Base-by-base conservation (phyloP, 2,888 invertebrate genomes). In the Brachypterus glaber region DNA sequence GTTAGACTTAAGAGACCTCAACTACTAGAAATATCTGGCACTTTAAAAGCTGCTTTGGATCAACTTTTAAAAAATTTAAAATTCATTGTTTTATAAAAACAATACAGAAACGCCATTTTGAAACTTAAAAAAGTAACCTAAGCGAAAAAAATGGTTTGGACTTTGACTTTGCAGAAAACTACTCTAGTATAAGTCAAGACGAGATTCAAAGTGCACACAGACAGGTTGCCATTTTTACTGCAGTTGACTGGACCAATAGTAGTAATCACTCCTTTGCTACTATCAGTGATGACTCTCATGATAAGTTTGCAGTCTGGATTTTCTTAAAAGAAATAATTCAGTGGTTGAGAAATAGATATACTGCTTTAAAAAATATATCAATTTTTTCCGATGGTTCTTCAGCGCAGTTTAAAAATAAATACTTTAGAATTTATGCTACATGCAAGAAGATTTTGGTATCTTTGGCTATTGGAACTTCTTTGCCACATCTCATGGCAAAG, bases 241-340 rank as follows among this genome's bases (percentile, higher is more conserved):
- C 21, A 21, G 21, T 21, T 21, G 21, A 5, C 21, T 21, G 21
- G 21, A 21, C 21, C 21, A 21, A 21, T 7, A 21, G 9, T 9
- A 21, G 5, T 7, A 5, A 21, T 9, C 21, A 21, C 21, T 21
- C 21, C 21, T 21, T 21, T 21, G 21, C 21, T 21, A 21, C 9
- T 21, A 21, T 21, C 21, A 21, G 21, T 21, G 21, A 21, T 21
- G 21, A 21, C 9, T 21, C 21, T 21, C 21, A 21, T 21, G 21
- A 21, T 21, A 21, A 21, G 21, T 21, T 21, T 21, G 21, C 21
- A 21, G 21, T 21, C 21, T 21, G 21, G 21, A 21, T 21, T 21
- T 21, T 21, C 21, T 21, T 21, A 21, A 21, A 21, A 21, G 21
- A 21, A 21, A 21, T 21, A 21, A 21, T 21, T 21, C 21, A 21